A percentile compares a stretch with the other conserved stretches of the same genome.
Conservation (phyloP, 2,888 invertebrate genomes). For the Girardia tigrina region DNA sequence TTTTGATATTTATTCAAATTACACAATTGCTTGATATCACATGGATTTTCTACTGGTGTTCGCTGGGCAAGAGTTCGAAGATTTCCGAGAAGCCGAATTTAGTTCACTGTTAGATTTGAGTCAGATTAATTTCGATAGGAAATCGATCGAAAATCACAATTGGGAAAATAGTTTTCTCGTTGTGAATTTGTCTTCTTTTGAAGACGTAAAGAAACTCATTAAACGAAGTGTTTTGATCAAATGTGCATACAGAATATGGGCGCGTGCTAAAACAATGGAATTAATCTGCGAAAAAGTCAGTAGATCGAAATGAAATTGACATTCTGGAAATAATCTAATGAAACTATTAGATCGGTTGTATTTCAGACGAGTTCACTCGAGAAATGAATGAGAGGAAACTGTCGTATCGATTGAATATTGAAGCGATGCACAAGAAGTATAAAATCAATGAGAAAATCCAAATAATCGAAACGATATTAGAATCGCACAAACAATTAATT, state of each 20-base stretch:
- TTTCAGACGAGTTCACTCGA: neutral
- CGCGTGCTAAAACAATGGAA: neutral
- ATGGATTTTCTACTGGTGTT: neutral
- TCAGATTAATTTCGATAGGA: neutral
- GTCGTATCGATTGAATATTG: neutral
- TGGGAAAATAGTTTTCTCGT: neutral
- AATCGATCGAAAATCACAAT: neutral
- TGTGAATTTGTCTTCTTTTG: neutral
- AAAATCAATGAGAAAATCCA: neutral
- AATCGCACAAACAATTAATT: neutral
- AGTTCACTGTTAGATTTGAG: neutral
- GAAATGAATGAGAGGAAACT: neutral
- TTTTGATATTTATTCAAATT: too few relatives aligned
- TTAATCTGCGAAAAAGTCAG: neutral
- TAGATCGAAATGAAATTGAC: neutral
- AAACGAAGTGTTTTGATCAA: neutral
- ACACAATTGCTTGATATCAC: too few relatives aligned
- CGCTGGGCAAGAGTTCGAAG: neutral
- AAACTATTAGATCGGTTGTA: neutral
- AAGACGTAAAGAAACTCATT: neutral
- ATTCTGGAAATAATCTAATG: neutral
- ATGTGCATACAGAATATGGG: slow-evolving; percentile 4
- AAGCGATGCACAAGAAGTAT: neutral
- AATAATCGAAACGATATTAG: neutral
- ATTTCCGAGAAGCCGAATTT: neutral